Evolutionary conservation across 1,140 invertebrate genomes (phyloP).

Genomic region (Drosophila ohnishii): DNA sequence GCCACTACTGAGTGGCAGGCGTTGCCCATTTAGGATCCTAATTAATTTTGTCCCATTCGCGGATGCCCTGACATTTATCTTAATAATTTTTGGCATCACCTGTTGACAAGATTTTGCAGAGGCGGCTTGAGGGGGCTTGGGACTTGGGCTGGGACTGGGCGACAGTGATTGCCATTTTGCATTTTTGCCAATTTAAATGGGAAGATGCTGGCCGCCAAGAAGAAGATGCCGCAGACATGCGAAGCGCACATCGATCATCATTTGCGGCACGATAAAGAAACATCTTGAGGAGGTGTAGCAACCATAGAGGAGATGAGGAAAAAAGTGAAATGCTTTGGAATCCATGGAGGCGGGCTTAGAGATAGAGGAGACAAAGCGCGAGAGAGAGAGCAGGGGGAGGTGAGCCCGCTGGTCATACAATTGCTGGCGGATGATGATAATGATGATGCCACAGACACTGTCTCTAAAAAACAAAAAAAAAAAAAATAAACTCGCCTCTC

Average conservation of each 20-base stretch:
- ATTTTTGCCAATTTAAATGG: slow-evolving; percentile 72
- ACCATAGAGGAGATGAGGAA: slow-evolving; percentile 15
- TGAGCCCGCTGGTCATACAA: slow-evolving; percentile 61
- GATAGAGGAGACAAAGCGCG: background rate
- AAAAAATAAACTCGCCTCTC: slow-evolving; percentile 7
- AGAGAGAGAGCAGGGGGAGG: background rate
- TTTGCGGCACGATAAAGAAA: slow-evolving; percentile 70
- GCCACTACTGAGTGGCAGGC: slow-evolving; percentile 43
- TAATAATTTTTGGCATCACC: slow-evolving; percentile 71
- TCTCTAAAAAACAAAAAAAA: background rate
- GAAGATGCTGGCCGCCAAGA: slow-evolving; percentile 45
- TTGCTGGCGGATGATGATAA: slow-evolving; percentile 52
- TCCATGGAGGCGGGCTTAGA: slow-evolving; percentile 18
- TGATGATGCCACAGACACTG: slow-evolving; percentile 43
- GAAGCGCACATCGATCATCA: slow-evolving; percentile 77
- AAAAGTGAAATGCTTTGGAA: slow-evolving; percentile 73
- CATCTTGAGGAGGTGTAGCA: background rate
- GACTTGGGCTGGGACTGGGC: background rate
- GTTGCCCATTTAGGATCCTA: slow-evolving; percentile 60
- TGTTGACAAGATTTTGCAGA: slow-evolving; percentile 35
- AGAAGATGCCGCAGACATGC: slow-evolving; percentile 60
- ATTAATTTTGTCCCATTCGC: slow-evolving; percentile 61
- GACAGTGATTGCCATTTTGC: slow-evolving; percentile 56
- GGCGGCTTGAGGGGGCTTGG: background rate
- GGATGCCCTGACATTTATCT: slow-evolving; percentile 61